Base-by-base conservation (phyloP, 2,888 invertebrate species). In the Stegana nigrithorax region DNA sequence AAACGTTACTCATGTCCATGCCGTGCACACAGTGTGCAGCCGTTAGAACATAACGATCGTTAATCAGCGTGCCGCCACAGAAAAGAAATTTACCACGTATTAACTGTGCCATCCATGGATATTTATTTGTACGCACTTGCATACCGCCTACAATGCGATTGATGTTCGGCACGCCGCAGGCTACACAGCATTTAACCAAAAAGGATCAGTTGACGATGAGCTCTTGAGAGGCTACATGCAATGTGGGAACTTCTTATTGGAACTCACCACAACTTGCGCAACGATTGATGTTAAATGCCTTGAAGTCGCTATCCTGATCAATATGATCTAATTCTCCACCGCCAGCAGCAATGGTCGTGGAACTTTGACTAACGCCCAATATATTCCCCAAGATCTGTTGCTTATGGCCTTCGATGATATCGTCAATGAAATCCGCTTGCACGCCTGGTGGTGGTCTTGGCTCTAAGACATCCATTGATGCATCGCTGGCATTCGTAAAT, bases 31-130 rank as follows among this genome's bases (percentile, higher is more conserved):
- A 85, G 69, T 85, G 85, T 17, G 83, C 84, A 1, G 85, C 85
- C 1, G 85, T 85, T 21, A 84, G 60, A 12, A 83, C 73, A 62
- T 84, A 84, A 14, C 81, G 83, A 76, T 84, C 83, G 53, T 83
- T 85, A 63, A 85, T 84, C 63, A 85, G 67, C 26, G 84, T 73
- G 63, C 83, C 85, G 36, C 84, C 85, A 57, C 85, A 85, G 63
- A 80, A 85, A 23, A 84, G 77, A 17, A 75, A 70, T 4, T 68
- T 55, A 2, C 67, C 72, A 53, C 72, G 74, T 2, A 82, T 58
- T 51, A 85, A 69, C 65, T 85, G 85, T 0, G 81, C 83, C 19
- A 83, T 84, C 85, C 85, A 85, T 6, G 85, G 84, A 67, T 84
- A 84, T 67, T 85, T 85, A 66, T 85, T 84, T 60, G 72, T 69